Evolutionary conservation across 2,888 invertebrate species (phyloP), one percentile per base, ranked within the genome.

Genomic region (Drosophila macrospina): DNA sequence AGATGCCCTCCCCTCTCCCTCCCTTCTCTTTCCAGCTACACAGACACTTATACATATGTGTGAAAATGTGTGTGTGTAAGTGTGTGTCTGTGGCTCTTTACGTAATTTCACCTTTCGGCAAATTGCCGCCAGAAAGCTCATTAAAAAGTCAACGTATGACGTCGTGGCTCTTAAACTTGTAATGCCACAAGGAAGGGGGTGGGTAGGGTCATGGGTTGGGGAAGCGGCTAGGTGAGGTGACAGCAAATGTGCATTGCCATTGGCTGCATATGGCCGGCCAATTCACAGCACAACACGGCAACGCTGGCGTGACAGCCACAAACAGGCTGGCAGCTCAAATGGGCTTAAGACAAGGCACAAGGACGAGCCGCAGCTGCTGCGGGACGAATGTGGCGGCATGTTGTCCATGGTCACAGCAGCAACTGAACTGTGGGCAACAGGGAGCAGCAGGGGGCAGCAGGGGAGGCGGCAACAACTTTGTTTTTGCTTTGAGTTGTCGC

Each of bases 121-220:
- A 84, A 82, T 84, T 88, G 88, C 86, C 86, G 74, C 67, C 61
- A 63, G 74, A 78, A 75, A 73, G 84, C 88, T 84, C 84, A 84
- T 84, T 84, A 84, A 84, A 84, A 84, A 84, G 84, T 84, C 88
- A 88, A 86, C 88, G 83, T 73, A 78, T 73, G 74, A 78, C 78
- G 68, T 64, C 63, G 70, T 56, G 74, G 67, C 67, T 78, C 80
- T 78, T 88, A 83, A 84, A 88, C 72, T 78, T 79, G 57, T 83
- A 77, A 75, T 72, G 60, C 76, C 48, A 65, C 63, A 62, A 51
- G 64, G 64, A n/a, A n/a, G n/a, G n/a, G 2, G 28, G 10, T 28
- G 24, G 28, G 20, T 5, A 20, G 20, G 20, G 20, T 20, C 2
- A n/a, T n/a, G 20, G 20, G 20, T 20, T 20, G 20, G 20, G 20